Conservation (phyloP, 2,888 invertebrate species). For the Allygus modestus region DNA sequence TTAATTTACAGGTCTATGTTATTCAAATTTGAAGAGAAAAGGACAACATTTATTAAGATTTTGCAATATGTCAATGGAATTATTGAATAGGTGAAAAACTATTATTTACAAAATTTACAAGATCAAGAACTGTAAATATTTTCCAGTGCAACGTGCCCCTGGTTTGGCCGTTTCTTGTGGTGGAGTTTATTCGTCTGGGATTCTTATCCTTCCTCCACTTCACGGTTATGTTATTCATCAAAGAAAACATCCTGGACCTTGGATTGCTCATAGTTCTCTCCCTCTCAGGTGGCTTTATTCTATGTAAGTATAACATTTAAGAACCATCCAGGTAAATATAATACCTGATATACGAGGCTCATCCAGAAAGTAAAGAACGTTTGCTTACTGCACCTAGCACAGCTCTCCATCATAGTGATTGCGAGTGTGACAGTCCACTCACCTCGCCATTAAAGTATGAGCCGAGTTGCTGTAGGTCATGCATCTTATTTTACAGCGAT, state of each 20-base stretch:
- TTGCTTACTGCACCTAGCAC: too few species aligned
- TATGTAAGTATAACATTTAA: constrained; percentile 46
- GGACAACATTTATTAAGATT: too few species aligned
- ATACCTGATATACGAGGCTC: neutral
- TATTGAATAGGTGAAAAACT: too few species aligned
- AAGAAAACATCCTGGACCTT: constrained; percentile 52
- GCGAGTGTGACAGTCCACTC: too few species aligned
- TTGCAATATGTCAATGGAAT: too few species aligned
- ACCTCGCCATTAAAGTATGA: neutral
- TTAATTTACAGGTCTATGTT: too few species aligned
- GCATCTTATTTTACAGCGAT: too few species aligned
- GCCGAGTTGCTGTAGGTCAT: neutral
- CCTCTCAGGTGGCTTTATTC: constrained; percentile 50
- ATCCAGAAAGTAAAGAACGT: neutral
- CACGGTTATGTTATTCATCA: constrained; percentile 45
- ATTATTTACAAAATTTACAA: neutral
- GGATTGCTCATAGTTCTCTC: constrained; percentile 42
- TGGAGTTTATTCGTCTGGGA: constrained; percentile 45
- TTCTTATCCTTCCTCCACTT: constrained; percentile 39
- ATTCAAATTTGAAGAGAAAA: too few species aligned
- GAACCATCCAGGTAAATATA: too few species aligned
- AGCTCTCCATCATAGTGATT: too few species aligned
- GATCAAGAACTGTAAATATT: too few species aligned
- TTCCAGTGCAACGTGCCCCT: constrained; percentile 29
- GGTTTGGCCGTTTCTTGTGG: constrained; percentile 28